Evolutionary conservation across 2,888 invertebrate genomes (phyloP).

Genomic region (Parelbella ahira): DNA sequence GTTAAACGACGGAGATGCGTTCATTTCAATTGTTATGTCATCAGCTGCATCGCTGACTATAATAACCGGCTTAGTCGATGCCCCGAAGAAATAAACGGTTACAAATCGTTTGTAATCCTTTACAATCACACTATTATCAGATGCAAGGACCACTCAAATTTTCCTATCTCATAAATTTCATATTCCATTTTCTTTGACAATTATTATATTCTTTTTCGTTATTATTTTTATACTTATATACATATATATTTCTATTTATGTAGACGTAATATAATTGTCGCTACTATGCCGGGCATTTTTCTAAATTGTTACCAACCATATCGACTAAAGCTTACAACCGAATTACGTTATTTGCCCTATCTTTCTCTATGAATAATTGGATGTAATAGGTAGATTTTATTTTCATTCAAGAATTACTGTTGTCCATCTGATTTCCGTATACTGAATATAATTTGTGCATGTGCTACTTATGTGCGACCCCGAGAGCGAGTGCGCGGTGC

Average conservation of each 20-base stretch:
- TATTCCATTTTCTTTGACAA: slow-evolving; percentile 29
- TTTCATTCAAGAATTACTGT: slow-evolving; percentile 56
- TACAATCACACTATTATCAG: slow-evolving; percentile 18
- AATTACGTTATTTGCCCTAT: slow-evolving; percentile 45
- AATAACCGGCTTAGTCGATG: slow-evolving; percentile 31
- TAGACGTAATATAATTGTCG: slow-evolving; percentile 43
- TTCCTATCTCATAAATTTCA: slow-evolving; percentile 75
- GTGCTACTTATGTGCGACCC: slow-evolving; percentile 62
- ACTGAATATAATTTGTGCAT: slow-evolving; percentile 54
- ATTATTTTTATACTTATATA: slow-evolving; percentile 42
- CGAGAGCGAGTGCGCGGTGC: slow-evolving; percentile 32
- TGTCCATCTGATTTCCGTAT: slow-evolving; percentile 58
- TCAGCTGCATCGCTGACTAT: slow-evolving; percentile 29
- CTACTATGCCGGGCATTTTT: slow-evolving; percentile 53
- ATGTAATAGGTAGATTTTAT: slow-evolving; percentile 72
- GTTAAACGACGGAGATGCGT: slow-evolving; percentile 51
- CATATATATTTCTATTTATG: slow-evolving; percentile 37
- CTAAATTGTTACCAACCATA: slow-evolving; percentile 44
- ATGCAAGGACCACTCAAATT: slow-evolving; percentile 91
- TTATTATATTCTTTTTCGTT: slow-evolving; percentile 23
- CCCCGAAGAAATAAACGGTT: slow-evolving; percentile 31
- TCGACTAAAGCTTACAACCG: slow-evolving; percentile 57
- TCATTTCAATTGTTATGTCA: no score
- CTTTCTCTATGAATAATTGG: slow-evolving; percentile 65
- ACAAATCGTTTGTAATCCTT: slow-evolving; percentile 25